These are phyloP conservation scores for Nezara viridula DNA, from an alignment of 2,888 invertebrate genomes.

Conservation along the genomic window DNA sequence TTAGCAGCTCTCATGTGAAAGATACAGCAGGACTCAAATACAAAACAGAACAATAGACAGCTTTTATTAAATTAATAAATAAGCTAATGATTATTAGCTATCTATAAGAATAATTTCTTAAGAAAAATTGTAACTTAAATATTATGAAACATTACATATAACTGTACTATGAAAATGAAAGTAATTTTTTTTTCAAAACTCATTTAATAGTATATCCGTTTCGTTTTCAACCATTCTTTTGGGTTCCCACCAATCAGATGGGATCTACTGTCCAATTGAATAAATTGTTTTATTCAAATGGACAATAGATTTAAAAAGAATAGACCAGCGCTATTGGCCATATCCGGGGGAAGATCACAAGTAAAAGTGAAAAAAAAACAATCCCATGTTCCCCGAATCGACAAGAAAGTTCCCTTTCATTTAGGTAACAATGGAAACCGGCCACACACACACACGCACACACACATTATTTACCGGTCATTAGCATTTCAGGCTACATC, in stretches of 20 bases:
- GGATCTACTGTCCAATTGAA: background rate
- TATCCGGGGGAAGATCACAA: conserved; percentile 29
- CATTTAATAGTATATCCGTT: background rate
- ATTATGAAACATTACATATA: no score
- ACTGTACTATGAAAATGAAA: background rate
- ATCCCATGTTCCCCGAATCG: conserved; percentile 27
- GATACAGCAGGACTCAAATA: no score
- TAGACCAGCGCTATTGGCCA: background rate
- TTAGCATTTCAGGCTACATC: background rate
- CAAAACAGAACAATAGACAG: no score
- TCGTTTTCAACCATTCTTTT: background rate
- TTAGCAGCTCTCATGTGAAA: no score
- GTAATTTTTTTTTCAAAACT: background rate
- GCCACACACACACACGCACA: conserved; percentile 43
- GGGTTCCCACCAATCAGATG: background rate
- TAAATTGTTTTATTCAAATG: conserved; percentile 14
- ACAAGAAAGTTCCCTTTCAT: conserved; percentile 32
- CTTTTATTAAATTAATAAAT: no score
- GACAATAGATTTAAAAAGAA: conserved; percentile 35
- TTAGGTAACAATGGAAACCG: conserved; percentile 41
- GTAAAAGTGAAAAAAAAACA: conserved; percentile 46
- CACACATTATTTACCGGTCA: conserved; percentile 20
- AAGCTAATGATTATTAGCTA: no score
- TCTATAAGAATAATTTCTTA: no score
- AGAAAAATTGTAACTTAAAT: no score